Base-by-base conservation (phyloP, 2,888 invertebrate species). In the Sepiola atlantica region DNA sequence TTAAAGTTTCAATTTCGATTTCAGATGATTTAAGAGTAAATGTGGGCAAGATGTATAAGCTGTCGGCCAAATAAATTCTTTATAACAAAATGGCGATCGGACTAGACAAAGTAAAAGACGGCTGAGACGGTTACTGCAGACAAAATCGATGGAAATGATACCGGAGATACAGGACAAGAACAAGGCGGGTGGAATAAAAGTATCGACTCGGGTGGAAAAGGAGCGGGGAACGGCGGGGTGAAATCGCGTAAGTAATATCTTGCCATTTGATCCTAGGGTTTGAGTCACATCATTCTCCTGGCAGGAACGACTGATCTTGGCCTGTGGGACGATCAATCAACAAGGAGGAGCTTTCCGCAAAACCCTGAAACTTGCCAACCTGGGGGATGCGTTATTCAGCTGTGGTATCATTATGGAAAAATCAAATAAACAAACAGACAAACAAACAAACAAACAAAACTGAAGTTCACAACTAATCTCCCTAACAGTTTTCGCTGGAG, bases 121-220 rank as follows among this genome's bases (percentile, higher is more conserved):
- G 45, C 8, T 8, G n/a, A 32, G n/a, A 77, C 16, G 18, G 16
- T 16, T n/a, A 32, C 3, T n/a, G 77, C n/a, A 32, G n/a, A 77
- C 16, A 77, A 4, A 77, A 77, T 77, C 77, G 77, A 77, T 77
- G 16, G 18, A n/a, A 16, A n/a, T 45, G 45, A n/a, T 77, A 16
- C 4, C n/a, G 10, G n/a, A n/a, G n/a, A n/a, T 32, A 14, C n/a
- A 32, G 77, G n/a, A 77, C 4, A 21, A 18, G 77, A n/a, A 77
- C 12, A n/a, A 32, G n/a, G 61, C 28, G 61, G 28, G 61, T 61
- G 61, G 28, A 61, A 61, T 24, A 61, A 61, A 18, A 77, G 77
- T 45, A 45, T 77, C n/a, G 77, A 77, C n/a, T 77, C 77, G 77
- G n/a, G 77, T 77, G 77, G 77, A n/a, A 77, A 77, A 77, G n/a